Evolutionary conservation across 1,140 invertebrate species (phyloP).

Genomic region (Chelonus insularis): DNA sequence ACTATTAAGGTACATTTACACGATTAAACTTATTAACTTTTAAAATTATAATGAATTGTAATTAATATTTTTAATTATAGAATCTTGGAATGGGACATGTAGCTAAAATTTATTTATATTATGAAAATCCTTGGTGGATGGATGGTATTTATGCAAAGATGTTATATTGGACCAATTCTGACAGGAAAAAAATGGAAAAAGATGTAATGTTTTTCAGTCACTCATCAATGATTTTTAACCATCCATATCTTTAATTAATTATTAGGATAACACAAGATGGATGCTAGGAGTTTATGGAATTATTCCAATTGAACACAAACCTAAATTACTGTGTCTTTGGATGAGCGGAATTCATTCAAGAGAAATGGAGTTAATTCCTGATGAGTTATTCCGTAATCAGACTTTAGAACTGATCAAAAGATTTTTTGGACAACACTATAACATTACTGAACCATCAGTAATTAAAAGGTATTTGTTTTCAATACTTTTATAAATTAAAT

Average conservation of each 20-base stretch:
- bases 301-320: constrained; percentile 67
- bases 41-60: no score
- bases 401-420: constrained; percentile 56
- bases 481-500: not conserved
- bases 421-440: constrained; percentile 56
- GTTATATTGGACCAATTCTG: constrained; percentile 60
- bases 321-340: constrained; percentile 71
- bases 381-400: constrained; percentile 56
- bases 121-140: constrained; percentile 64
- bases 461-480: constrained; percentile 44
- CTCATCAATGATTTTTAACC: not conserved
- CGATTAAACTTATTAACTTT: no score
- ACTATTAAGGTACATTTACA: constrained; percentile 66
- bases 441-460: constrained; percentile 60
- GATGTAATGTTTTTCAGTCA: constrained; percentile 20
- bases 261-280: constrained; percentile 56
- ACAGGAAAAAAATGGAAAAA: constrained; percentile 44
- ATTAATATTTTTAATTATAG: constrained; percentile 36
- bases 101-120: constrained; percentile 72
- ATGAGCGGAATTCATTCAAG: constrained; percentile 62
- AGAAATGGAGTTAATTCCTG: constrained; percentile 62
- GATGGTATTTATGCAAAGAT: constrained; percentile 46
- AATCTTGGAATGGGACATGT: constrained; percentile 63
- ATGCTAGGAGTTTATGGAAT: constrained; percentile 68
- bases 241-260: not conserved